Evolutionary conservation across 2,113 vertebrate genomes (phyloP), one percentile per base, ranked within the genome.

Genomic region (Dicrurus megarhynchus): DNA sequence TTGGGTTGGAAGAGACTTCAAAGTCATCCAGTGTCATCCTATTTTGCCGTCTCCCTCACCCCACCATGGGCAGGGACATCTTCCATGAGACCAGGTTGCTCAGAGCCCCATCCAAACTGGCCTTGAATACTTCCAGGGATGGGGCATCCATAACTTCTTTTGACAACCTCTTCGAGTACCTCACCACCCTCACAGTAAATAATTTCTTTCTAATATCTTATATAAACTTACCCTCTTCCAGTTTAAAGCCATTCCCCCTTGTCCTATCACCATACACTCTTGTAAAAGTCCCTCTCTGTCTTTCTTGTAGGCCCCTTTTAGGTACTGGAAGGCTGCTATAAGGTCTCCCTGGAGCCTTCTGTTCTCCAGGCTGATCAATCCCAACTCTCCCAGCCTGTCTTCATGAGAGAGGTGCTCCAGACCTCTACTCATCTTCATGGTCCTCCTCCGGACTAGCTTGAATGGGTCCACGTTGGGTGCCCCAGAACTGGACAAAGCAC

Each of bases 401-500:
- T 53, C 33, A 30, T 4, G 7, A 20, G 6, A 37, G 16, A 41
- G 19, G 19, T 41, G 16, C 41, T 35, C 35, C 65, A 63, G 30
- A 63, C 16, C 13, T 47, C 20, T 60, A 16, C 35, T 71, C 9
- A 56, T 56, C 24, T 55, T 28, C 0, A 0, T 63, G n/a, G 11
- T 27, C 18, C 22, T 64, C 30, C 20, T 79, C 30, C 0, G 0
- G 9, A 41, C 13, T 79, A 63, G 11, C 3, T n/a, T 47, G 49
- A 63, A 32, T 47, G 41, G 10, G 16, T 56, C 17, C 37, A 35
- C 0, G 0, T 22, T 42, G 65, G 9, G 13, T 71, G 30, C 9
- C 16, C n/a, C 35, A 49, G 20, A 63, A 24, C 16, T 35, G n/a
- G 47, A 63, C n/a, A 26, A 20, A 79, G 24, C 35, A 41, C 23